Conservation (phyloP, 2,888 invertebrate species). For the Conchocele bisecta region DNA sequence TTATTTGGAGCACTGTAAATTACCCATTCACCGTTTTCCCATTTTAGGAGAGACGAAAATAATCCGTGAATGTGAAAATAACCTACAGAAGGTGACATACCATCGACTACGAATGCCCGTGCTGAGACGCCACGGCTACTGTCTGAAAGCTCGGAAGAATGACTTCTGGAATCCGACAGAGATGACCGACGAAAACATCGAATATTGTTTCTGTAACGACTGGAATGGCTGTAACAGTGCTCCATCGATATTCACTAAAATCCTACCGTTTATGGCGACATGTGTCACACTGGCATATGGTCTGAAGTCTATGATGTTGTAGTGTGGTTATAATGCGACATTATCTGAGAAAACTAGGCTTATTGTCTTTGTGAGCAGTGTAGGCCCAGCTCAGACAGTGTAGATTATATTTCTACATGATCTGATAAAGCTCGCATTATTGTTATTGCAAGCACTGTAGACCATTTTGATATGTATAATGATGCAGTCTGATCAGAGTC, state of each 20-base stretch:
- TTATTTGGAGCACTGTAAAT: too few species aligned
- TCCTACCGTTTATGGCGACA: constrained; percentile 45
- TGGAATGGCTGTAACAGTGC: constrained; percentile 81
- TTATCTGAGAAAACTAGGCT: too few species aligned
- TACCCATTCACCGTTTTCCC: too few species aligned
- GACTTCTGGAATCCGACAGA: constrained; percentile 74
- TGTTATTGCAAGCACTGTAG: too few species aligned
- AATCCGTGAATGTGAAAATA: constrained; percentile 80
- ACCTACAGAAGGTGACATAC: constrained; percentile 73
- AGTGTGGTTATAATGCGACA: too few species aligned
- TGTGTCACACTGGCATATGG: constrained; percentile 4
- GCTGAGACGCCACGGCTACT: constrained; percentile 81
- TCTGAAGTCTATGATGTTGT: not conserved
- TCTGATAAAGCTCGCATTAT: too few species aligned
- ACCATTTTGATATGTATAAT: too few species aligned
- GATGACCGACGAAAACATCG: constrained; percentile 67
- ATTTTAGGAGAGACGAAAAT: constrained; percentile 77
- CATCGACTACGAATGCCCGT: constrained; percentile 80
- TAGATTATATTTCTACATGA: too few species aligned
- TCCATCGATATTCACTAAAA: constrained; percentile 12
- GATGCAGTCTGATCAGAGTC: too few species aligned
- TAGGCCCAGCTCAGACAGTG: too few species aligned
- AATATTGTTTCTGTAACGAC: constrained; percentile 82
- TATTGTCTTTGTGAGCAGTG: too few species aligned
- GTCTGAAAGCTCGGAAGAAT: constrained; percentile 78